Evolutionary conservation across 1,140 invertebrate genomes (phyloP).

Genomic region (Cheumatopsyche charites): DNA sequence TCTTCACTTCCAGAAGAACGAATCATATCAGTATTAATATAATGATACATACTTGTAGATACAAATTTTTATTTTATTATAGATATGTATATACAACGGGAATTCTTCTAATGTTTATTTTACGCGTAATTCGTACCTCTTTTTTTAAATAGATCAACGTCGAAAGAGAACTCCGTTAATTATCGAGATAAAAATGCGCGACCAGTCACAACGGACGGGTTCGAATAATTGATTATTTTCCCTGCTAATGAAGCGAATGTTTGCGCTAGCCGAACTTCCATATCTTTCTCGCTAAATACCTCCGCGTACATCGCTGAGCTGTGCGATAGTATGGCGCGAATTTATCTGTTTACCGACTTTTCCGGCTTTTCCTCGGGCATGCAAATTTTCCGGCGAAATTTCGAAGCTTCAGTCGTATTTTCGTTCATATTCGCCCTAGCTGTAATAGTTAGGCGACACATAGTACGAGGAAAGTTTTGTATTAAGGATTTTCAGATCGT

Average conservation of each 20-base stretch:
- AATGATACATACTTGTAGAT: too few relatives aligned
- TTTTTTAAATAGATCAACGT: too few relatives aligned
- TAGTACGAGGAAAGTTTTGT: too few relatives aligned
- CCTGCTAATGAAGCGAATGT: conserved; percentile 2
- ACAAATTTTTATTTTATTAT: too few relatives aligned
- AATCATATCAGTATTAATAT: too few relatives aligned
- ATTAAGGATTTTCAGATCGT: too few relatives aligned
- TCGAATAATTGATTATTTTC: neutral
- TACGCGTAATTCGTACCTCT: too few relatives aligned
- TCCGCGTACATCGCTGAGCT: neutral
- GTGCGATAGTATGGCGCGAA: conserved; percentile 1
- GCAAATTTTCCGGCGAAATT: conserved; percentile 27
- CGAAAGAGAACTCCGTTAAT: too few relatives aligned
- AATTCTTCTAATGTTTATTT: too few relatives aligned
- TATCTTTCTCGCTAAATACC: neutral
- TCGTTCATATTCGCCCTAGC: conserved; percentile 25
- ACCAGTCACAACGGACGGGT: neutral
- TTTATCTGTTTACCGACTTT: conserved; percentile 27
- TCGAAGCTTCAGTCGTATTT: conserved; percentile 36
- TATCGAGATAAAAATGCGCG: neutral
- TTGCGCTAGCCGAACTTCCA: neutral
- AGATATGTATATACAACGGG: too few relatives aligned
- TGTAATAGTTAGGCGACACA: too few relatives aligned
- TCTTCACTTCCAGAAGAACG: too few relatives aligned
- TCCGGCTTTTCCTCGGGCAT: neutral